Evolutionary conservation across 2,797 vertebrate species (phyloP), one percentile per base, ranked within the genome.

Genomic region (Orientallactaga sibirica): DNA sequence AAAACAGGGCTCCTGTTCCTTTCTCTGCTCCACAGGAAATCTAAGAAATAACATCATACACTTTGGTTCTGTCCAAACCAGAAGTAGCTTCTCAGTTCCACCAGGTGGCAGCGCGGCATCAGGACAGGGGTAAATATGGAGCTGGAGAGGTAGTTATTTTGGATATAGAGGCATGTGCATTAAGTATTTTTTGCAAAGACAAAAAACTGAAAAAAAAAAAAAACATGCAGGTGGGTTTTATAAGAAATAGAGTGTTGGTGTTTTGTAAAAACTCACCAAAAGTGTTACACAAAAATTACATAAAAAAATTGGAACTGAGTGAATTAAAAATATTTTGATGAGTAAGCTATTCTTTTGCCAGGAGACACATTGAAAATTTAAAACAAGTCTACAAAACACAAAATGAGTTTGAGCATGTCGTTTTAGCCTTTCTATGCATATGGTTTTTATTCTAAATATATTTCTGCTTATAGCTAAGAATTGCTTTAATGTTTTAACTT

Each of bases 81-180:
- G 90, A 97, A 96, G 19, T 95, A 86, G 29, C 82, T 82, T 68
- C 58, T 18, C 37, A 48, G 5, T 71, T 96, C 95, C 95, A 97
- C 85, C 91, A 97, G 95, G 94, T 96, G 95, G 95, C 96, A 97
- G 95, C 61, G 95, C 91, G 61, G 74, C 77, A 94, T 86, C 82
- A 95, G 81, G 52, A 90, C 2, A 15, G 64, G 52, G 8, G 10
- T 37, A 77, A 77, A 62, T 33, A 8, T 19, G 16, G 27, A 6
- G 6, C 3, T 14, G 15, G 5, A 70, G 6, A 15, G 25, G 58
- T 20, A 71, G 19, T 14, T 14, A 52, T 67, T 96, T 88, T 74
- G 76, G n/a, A 88, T 66, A 79, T 8, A 67, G 37, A 88, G 78
- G 25, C 25, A 58, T 9, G 4, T 25, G 73, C 83, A 87, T 64